Evolutionary conservation across 2,113 vertebrate species (phyloP).

Genomic region (Blennius ocellaris): DNA sequence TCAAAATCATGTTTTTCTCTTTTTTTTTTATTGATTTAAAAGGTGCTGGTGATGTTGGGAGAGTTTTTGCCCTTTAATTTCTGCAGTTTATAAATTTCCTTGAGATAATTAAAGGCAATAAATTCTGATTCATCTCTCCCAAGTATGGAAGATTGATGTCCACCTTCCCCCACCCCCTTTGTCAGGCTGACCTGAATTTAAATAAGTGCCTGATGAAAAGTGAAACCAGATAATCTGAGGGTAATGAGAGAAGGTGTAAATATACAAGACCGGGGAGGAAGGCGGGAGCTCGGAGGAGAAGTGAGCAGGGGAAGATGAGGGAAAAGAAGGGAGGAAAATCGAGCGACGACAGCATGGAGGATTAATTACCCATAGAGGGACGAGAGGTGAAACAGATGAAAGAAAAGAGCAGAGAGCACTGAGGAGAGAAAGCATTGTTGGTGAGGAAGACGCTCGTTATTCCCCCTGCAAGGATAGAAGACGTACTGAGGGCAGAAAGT

Average conservation of each 20-base stretch:
- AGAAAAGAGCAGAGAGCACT: slow-evolving; percentile 20
- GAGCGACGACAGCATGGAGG: slow-evolving; percentile 23
- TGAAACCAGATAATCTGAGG: slow-evolving; percentile 29
- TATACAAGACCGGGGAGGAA: slow-evolving; percentile 9
- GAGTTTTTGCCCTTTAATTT: neutral
- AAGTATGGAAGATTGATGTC: neutral
- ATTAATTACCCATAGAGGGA: slow-evolving; percentile 85
- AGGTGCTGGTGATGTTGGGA: neutral
- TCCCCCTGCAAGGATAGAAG: slow-evolving; percentile 6
- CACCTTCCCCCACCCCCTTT: slow-evolving; percentile 2
- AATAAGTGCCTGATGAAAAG: slow-evolving; percentile 18
- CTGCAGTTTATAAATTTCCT: neutral
- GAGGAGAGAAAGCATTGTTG: slow-evolving; percentile 15
- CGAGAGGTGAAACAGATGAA: slow-evolving; percentile 45
- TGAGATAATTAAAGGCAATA: slow-evolving; percentile 9
- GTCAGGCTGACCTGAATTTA: slow-evolving; percentile 30
- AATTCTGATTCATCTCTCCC: slow-evolving; percentile 4
- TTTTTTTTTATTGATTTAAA: neutral
- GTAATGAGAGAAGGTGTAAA: slow-evolving; percentile 31
- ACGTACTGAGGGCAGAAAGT: slow-evolving; percentile 17
- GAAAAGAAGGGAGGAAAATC: slow-evolving; percentile 32
- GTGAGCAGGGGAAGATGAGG: neutral
- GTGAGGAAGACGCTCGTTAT: slow-evolving; percentile 27
- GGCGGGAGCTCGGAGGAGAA: neutral
- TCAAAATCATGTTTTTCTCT: neutral